Evolutionary conservation across 2,797 vertebrate genomes (phyloP).

Genomic region (Hippopotamyrus pictus): DNA sequence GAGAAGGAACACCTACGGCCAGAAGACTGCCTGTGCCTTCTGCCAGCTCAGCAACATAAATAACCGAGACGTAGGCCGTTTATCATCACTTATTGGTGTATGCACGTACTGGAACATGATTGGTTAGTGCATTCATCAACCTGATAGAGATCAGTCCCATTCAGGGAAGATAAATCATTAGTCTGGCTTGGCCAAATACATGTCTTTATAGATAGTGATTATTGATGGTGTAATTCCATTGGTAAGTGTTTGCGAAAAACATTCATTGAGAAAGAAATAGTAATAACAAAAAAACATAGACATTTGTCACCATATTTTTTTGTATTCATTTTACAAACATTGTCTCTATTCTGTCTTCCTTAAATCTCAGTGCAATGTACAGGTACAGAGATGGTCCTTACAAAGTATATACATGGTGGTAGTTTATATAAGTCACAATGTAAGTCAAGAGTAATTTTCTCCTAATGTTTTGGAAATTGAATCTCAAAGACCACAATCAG

Average conservation of each 20-base stretch:
- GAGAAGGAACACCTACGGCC: slow-evolving; percentile 20
- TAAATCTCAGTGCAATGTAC: not conserved
- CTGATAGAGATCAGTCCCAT: slow-evolving; percentile 94
- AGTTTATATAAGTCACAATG: not conserved
- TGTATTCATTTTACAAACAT: not conserved
- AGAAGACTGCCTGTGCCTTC: slow-evolving; percentile 22
- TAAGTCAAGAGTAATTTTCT: not conserved
- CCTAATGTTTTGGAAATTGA: not conserved
- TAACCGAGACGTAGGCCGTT: slow-evolving; percentile 78
- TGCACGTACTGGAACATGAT: slow-evolving; percentile 94
- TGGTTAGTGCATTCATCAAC: slow-evolving; percentile 99
- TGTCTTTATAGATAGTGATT: slow-evolving; percentile 97
- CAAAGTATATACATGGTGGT: not conserved
- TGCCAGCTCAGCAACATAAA: slow-evolving; percentile 64
- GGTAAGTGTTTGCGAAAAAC: slow-evolving; percentile 73
- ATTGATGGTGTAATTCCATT: slow-evolving; percentile 96
- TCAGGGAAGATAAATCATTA: slow-evolving; percentile 97
- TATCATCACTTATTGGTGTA: slow-evolving; percentile 96
- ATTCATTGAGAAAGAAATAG: slow-evolving; percentile 11
- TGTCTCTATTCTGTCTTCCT: not conserved
- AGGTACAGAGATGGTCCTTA: not conserved
- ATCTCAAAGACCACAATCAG: not conserved
- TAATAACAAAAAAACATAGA: slow-evolving; percentile 19
- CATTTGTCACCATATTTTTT: slow-evolving; percentile 13
- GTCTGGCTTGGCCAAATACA: slow-evolving; percentile 79